Conservation (phyloP, 2,797 vertebrate species). For the Oryzias dopingdopingensis region DNA sequence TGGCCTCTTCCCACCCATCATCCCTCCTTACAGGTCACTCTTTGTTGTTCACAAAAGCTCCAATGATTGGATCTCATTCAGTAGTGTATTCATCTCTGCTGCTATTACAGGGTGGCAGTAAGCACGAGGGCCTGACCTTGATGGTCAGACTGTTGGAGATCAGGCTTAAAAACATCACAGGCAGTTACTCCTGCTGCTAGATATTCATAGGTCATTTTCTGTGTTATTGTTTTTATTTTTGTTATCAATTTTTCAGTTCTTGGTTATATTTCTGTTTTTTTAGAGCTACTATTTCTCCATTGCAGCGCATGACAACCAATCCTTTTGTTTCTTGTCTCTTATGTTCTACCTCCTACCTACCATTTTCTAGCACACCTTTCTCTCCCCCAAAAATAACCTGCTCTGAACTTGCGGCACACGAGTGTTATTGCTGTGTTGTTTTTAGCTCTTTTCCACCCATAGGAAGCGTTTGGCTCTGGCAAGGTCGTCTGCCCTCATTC, state of each 20-base stretch:
- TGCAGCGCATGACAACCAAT: too few species aligned
- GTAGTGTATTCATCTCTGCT: constrained; percentile 29
- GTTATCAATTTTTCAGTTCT: too few species aligned
- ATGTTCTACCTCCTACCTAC: constrained; percentile 13
- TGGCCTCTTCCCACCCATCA: constrained; percentile 10
- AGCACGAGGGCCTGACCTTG: constrained; percentile 50
- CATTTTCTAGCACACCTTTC: constrained; percentile 37
- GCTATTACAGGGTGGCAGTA: constrained; percentile 56
- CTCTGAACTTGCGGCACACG: constrained; percentile 37
- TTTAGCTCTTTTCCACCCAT: constrained; percentile 53
- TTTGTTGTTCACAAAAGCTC: constrained; percentile 38
- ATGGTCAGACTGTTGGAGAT: constrained; percentile 27
- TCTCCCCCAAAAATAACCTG: constrained; percentile 46
- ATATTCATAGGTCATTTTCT: constrained; percentile 1
- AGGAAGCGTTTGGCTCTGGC: constrained; percentile 52
- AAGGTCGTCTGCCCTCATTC: constrained; percentile 69
- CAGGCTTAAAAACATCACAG: constrained; percentile 32
- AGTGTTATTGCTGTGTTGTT: constrained; percentile 42
- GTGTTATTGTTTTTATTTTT: too few species aligned
- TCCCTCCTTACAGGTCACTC: constrained; percentile 23
- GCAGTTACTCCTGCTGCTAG: constrained; percentile 23
- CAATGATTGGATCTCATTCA: constrained; percentile 55
- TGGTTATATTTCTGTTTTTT: too few species aligned
- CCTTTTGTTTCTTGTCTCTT: too few species aligned
- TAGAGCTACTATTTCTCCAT: too few species aligned